Evolutionary conservation across 1,140 invertebrate genomes (phyloP), one percentile per base, ranked within the genome.

Genomic region (Hycleus cichorii): DNA sequence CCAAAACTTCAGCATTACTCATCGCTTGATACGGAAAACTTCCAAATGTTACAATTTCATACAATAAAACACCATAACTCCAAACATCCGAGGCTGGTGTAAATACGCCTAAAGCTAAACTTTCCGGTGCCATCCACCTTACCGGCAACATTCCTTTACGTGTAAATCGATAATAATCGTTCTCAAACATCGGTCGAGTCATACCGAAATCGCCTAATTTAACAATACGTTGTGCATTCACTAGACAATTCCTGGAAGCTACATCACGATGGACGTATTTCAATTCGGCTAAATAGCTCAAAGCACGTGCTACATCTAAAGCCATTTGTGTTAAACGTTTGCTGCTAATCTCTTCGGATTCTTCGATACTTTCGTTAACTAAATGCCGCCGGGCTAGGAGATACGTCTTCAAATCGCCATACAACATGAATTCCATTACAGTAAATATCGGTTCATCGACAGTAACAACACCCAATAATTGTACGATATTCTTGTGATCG

Each of bases 181-280:
- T 89, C 63, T 92, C 90, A 72, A 87, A 91, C 72, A 93, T 88
- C 3, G 89, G 83, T 26, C 92, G 78, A 4, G 90, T 90, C 92
- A 96, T 94, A 18, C 93, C 93, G 74, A 96, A 95, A 74, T 97
- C 93, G 3, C 89, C 91, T 9, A 97, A 81, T 74, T 95, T 95
- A 2, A 95, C 87, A 0, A 86, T 80, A 52, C 88, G 80, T 57
- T 86, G 82, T 3, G 86, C 84, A 71, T 90, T 92, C 0, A 96
- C 84, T 2, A 97, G 75, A 72, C 93, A 95, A 78, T 97, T 97
- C 24, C 93, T 76, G 45, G 86, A 91, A 0, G 90, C 90, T 2
- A 94, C 80, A 74, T 94, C 91, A 59, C 90, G 86, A 71, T 94
- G 91, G 18, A 93, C 89, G 72, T 89, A 91, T 75, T 89, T 90